Evolutionary conservation across 2,888 invertebrate species (phyloP).

Genomic region (Physocephala rufipes): DNA sequence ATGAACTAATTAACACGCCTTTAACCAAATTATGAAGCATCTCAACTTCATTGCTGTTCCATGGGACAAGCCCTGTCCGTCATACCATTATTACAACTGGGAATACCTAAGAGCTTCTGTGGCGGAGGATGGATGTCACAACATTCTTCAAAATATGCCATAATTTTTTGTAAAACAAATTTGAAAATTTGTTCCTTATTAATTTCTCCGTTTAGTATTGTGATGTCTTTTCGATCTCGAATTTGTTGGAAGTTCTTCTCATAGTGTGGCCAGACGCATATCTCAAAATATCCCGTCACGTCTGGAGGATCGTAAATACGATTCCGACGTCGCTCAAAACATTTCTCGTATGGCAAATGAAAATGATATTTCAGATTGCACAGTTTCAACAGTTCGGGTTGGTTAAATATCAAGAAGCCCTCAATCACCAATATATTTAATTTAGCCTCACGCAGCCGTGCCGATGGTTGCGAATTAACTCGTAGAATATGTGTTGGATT

Average conservation of each 20-base stretch:
- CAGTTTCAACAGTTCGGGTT: slow-evolving; percentile 72
- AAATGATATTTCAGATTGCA: slow-evolving; percentile 81
- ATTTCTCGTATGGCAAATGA: slow-evolving; percentile 75
- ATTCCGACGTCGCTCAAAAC: slow-evolving; percentile 70
- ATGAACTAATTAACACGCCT: too few relatives aligned
- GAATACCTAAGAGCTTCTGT: slow-evolving; percentile 52
- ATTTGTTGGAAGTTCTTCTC: slow-evolving; percentile 68
- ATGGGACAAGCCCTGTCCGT: slow-evolving; percentile 55
- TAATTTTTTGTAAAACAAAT: slow-evolving; percentile 59
- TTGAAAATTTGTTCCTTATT: slow-evolving; percentile 62
- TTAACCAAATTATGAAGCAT: too few relatives aligned
- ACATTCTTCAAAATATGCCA: slow-evolving; percentile 58
- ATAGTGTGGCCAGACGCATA: slow-evolving; percentile 90
- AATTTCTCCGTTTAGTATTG: slow-evolving; percentile 62
- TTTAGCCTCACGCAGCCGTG: slow-evolving; percentile 55
- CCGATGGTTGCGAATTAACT: slow-evolving; percentile 48
- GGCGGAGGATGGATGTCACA: slow-evolving; percentile 58
- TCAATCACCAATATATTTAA: slow-evolving; percentile 75
- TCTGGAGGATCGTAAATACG: slow-evolving; percentile 88
- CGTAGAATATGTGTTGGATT: slow-evolving; percentile 43
- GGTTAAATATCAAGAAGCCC: slow-evolving; percentile 80
- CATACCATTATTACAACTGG: slow-evolving; percentile 43
- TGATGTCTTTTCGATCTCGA: slow-evolving; percentile 61
- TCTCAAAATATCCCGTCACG: slow-evolving; percentile 85
- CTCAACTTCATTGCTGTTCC: slow-evolving; percentile 54